These are phyloP conservation scores for Drosophila ironensis DNA, from an alignment of 1,140 invertebrate species.

Conservation along the genomic window DNA sequence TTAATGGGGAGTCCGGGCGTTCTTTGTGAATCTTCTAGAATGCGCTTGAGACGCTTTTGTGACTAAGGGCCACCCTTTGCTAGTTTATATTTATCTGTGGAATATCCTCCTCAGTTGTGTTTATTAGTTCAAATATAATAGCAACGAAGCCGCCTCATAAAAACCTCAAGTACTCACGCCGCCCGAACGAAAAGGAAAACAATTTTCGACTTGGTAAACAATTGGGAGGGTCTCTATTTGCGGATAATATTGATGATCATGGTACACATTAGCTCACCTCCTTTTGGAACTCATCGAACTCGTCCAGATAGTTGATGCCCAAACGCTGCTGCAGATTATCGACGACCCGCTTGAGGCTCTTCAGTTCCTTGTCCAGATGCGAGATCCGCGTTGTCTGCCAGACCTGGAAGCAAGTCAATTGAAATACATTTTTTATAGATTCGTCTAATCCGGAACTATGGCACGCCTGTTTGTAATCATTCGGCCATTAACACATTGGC, in stretches of 20 bases:
- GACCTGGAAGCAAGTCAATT: slow-evolving; percentile 48
- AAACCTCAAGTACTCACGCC: neutral
- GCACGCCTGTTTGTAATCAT: neutral
- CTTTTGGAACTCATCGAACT: slow-evolving; percentile 70
- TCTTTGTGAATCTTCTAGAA: no score
- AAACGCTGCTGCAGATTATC: slow-evolving; percentile 63
- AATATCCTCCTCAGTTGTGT: no score
- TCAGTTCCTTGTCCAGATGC: slow-evolving; percentile 61
- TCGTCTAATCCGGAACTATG: neutral
- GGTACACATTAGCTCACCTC: slow-evolving; percentile 47
- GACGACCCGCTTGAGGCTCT: slow-evolving; percentile 46
- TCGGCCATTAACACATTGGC: slow-evolving; percentile 2
- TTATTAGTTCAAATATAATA: neutral
- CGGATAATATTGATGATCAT: slow-evolving; percentile 10
- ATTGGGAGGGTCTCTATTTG: slow-evolving; percentile 10
- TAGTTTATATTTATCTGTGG: no score
- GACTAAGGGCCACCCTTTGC: no score
- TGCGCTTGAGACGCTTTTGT: no score
- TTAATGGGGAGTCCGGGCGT: no score
- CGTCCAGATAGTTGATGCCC: slow-evolving; percentile 73
- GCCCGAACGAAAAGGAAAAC: neutral
- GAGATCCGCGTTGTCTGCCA: slow-evolving; percentile 64
- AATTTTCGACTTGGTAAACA: slow-evolving; percentile 20
- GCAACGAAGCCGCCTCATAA: neutral
- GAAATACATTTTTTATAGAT: neutral